These are phyloP conservation scores for Campoletis sonorensis DNA, from an alignment of 1,140 invertebrate species.

Conservation along the genomic window DNA sequence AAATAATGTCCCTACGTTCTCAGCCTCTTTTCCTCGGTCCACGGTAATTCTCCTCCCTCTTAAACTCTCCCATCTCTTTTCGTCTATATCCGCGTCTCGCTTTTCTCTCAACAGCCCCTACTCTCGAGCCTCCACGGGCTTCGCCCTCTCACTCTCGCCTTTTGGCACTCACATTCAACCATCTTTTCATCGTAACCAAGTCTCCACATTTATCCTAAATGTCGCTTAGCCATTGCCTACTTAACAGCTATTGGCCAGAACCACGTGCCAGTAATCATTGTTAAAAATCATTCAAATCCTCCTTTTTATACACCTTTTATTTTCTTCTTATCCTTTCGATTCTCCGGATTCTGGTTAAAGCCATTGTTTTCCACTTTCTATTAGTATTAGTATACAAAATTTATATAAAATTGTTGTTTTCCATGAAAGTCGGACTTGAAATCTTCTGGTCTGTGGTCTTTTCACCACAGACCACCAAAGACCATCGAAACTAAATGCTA, in stretches of 20 bases:
- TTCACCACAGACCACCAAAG: no score
- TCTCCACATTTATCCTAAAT: background rate
- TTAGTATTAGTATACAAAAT: no score
- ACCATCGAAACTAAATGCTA: no score
- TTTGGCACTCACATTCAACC: background rate
- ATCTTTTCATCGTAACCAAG: background rate
- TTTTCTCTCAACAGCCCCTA: slow-evolving; percentile 27
- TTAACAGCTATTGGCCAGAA: background rate
- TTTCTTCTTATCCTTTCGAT: no score
- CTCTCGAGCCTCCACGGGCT: background rate
- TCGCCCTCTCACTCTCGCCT: background rate
- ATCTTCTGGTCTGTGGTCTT: no score
- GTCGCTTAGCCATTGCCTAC: background rate
- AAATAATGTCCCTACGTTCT: slow-evolving; percentile 18
- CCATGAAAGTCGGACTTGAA: no score
- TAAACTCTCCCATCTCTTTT: slow-evolving; percentile 32
- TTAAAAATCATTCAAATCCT: no score
- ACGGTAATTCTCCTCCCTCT: slow-evolving; percentile 40
- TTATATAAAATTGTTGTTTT: no score
- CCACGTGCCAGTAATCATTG: no score
- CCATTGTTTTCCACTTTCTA: no score
- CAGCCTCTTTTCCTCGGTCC: slow-evolving; percentile 45
- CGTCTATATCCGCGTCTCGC: slow-evolving; percentile 25
- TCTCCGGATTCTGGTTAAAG: no score
- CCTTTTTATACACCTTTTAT: no score